phyloP scores from a whole-genome alignment of 2,797 vertebrate species.

The Spinus pinus region DNA sequence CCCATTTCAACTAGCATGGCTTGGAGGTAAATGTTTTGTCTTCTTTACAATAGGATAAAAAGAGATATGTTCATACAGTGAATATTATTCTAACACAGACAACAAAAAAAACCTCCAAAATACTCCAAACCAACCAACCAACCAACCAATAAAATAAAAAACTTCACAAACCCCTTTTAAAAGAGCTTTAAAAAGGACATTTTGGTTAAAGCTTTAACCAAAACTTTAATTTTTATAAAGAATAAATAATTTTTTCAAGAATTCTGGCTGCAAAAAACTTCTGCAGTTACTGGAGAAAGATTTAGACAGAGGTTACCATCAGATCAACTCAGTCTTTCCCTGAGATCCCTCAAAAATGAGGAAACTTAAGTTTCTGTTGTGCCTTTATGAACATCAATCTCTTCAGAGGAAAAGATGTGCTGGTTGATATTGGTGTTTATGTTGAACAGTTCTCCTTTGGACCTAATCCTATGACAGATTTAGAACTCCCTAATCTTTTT shows the following conservation, averaged over 20 bases:
- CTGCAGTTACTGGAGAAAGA: neutral
- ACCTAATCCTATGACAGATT: neutral
- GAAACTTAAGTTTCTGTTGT: neutral
- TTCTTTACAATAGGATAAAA: neutral
- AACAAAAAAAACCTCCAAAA: fast-evolving
- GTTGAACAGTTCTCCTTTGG: neutral
- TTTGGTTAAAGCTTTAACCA: neutral
- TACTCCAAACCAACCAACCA: neutral
- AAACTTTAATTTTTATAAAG: neutral
- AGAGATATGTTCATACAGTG: neutral
- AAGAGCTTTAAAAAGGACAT: neutral
- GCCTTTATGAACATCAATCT: neutral
- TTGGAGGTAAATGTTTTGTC: neutral
- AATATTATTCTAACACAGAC: neutral
- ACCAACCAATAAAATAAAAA: neutral
- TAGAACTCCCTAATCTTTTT: neutral
- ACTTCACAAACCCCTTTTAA: fast-evolving
- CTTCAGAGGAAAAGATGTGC: neutral
- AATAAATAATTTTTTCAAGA: neutral
- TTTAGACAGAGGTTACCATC: neutral
- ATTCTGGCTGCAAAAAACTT: neutral
- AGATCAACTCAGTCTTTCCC: neutral
- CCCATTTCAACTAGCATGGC: neutral
- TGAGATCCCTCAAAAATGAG: neutral
- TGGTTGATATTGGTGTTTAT: neutral